phyloP scores from a whole-genome alignment of 2,113 vertebrate genomes.

The Toxostoma redivivum region DNA sequence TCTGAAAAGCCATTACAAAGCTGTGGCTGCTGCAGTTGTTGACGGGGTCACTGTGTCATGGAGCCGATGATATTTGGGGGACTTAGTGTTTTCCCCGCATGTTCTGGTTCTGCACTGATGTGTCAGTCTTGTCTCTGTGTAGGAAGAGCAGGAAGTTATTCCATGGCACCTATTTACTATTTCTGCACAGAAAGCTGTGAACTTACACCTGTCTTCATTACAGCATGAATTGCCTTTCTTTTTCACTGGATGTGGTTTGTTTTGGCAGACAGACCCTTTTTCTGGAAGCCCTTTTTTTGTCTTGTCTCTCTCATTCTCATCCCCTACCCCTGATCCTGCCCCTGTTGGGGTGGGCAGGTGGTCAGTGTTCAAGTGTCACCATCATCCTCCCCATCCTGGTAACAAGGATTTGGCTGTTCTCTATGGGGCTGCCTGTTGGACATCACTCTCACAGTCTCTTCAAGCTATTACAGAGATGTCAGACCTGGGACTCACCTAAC shows the following conservation, averaged over 20 bases:
- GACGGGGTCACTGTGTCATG: neutral
- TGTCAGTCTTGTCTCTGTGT: neutral
- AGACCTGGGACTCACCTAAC: conserved; percentile 77
- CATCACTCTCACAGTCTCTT: neutral
- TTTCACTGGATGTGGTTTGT: neutral
- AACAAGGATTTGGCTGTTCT: neutral
- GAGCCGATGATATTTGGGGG: neutral
- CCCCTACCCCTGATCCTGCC: neutral
- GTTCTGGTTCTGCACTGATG: neutral
- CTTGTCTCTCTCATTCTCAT: neutral
- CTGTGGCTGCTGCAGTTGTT: neutral
- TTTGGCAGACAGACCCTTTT: neutral
- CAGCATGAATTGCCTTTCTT: neutral
- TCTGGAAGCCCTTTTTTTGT: neutral
- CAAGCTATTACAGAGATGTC: neutral
- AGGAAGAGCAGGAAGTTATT: neutral
- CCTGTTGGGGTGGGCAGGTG: neutral
- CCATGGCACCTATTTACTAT: neutral
- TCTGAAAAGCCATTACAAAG: neutral
- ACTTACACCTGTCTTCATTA: neutral
- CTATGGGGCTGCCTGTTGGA: neutral
- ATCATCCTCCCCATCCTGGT: neutral
- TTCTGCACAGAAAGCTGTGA: neutral
- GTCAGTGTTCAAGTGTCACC: neutral
- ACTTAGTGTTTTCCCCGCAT: neutral